phyloP scores from a whole-genome alignment of 2,113 vertebrate genomes.

The Ictalurus furcatus region DNA sequence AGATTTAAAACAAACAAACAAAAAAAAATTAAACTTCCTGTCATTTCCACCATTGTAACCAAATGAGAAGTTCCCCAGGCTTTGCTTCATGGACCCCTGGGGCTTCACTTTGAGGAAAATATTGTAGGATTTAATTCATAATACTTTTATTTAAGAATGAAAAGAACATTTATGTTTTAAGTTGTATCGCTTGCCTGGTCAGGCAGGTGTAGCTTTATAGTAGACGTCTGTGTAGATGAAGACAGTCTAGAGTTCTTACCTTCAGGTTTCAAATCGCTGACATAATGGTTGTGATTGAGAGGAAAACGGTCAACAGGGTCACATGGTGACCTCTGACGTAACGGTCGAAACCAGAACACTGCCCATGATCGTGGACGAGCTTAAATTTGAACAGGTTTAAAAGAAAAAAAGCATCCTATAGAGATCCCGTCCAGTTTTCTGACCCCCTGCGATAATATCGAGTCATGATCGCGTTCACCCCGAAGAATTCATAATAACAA shows the following conservation, averaged over 20 bases:
- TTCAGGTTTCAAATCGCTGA: not conserved
- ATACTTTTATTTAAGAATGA: not conserved
- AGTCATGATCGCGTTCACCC: not conserved
- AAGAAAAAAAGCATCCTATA: not conserved
- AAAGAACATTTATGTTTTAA: not conserved
- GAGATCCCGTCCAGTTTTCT: not conserved
- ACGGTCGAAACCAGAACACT: not conserved
- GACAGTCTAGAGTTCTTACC: not conserved
- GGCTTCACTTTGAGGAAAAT: not conserved
- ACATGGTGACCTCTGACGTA: not conserved
- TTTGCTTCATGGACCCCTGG: not conserved
- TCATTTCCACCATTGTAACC: not conserved
- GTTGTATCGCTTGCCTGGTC: not conserved
- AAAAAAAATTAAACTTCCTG: too few relatives aligned
- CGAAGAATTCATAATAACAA: slow-evolving; percentile 24
- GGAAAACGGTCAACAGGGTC: not conserved
- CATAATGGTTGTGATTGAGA: too few relatives aligned
- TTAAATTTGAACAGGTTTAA: not conserved
- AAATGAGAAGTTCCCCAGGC: not conserved
- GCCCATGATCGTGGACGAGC: not conserved
- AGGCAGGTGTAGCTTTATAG: not conserved
- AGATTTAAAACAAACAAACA: not conserved
- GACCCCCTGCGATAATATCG: not conserved
- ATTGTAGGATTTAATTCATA: not conserved
- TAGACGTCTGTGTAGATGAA: not conserved